These are phyloP conservation scores for Zeus faber DNA, from an alignment of 2,113 vertebrate genomes.

Conservation along the genomic window DNA sequence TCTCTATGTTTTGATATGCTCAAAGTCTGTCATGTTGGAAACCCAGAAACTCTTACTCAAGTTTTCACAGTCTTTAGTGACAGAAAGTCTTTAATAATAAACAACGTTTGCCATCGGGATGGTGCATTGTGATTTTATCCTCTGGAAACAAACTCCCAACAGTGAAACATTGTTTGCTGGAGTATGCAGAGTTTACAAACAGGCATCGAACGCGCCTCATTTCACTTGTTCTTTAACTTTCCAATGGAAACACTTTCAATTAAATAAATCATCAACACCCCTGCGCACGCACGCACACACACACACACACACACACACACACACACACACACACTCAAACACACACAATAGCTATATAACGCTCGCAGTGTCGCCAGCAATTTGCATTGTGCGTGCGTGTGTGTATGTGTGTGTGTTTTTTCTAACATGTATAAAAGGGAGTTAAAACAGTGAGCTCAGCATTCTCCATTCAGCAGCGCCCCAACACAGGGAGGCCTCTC, in stretches of 20 bases:
- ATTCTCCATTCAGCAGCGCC: conserved; percentile 61
- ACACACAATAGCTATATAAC: conserved; percentile 56
- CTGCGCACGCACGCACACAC: neutral
- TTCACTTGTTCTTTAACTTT: neutral
- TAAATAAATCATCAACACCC: neutral
- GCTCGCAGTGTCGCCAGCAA: conserved; percentile 58
- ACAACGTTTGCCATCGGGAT: too few species aligned
- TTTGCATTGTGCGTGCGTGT: conserved; percentile 72
- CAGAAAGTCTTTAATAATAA: too few species aligned
- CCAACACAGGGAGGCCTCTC: conserved; percentile 34
- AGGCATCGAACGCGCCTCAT: too few species aligned
- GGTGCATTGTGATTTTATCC: too few species aligned
- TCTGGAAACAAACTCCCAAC: too few species aligned
- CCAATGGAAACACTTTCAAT: neutral
- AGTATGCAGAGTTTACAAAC: too few species aligned
- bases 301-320: conserved; percentile 6
- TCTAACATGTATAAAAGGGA: conserved; percentile 66
- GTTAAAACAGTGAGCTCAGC: conserved; percentile 65
- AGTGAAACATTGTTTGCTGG: too few species aligned
- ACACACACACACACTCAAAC: conserved; percentile 21
- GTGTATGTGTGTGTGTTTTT: too few species aligned
- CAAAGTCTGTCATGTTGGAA: too few species aligned
- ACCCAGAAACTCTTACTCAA: too few species aligned
- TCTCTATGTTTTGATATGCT: too few species aligned
- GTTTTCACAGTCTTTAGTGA: too few species aligned